Evolutionary conservation across 1,140 invertebrate species (phyloP).

Genomic region (Trichonephila clavata): DNA sequence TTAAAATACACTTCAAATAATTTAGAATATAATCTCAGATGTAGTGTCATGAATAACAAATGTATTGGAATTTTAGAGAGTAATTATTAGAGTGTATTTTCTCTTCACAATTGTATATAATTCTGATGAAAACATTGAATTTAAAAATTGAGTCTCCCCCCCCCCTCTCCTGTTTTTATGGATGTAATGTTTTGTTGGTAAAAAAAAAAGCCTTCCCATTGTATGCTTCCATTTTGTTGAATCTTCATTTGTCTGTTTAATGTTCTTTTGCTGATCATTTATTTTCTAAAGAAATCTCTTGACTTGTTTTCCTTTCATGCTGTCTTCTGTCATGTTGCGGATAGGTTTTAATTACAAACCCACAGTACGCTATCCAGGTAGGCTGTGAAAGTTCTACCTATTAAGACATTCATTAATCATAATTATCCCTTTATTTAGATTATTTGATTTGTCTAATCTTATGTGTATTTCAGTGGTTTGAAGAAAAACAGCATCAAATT

Average conservation of each 20-base stretch:
- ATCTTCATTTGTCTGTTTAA: background rate
- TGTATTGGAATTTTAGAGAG: too few relatives aligned
- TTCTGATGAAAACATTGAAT: too few relatives aligned
- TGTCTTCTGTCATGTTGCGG: constrained; percentile 69
- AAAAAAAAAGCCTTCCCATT: background rate
- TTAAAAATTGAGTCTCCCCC: too few relatives aligned
- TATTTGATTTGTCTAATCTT: background rate
- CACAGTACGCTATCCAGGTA: constrained; percentile 77
- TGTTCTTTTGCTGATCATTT: background rate
- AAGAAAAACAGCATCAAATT: constrained; percentile 95
- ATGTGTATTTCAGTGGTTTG: constrained; percentile 94
- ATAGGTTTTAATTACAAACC: constrained; percentile 77
- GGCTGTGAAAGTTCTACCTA: constrained; percentile 31
- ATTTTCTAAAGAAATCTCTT: constrained; percentile 38
- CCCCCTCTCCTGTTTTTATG: too few relatives aligned
- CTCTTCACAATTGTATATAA: too few relatives aligned
- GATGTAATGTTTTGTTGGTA: too few relatives aligned
- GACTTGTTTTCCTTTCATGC: constrained; percentile 69
- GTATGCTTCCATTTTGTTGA: background rate
- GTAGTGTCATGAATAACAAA: too few relatives aligned
- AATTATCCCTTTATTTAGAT: background rate
- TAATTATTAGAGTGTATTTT: too few relatives aligned
- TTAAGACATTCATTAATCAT: constrained; percentile 15
- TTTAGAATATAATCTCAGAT: too few relatives aligned
- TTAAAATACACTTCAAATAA: too few relatives aligned